Conservation (phyloP, 2,113 vertebrate species). For the Paraplagusia blochii region DNA sequence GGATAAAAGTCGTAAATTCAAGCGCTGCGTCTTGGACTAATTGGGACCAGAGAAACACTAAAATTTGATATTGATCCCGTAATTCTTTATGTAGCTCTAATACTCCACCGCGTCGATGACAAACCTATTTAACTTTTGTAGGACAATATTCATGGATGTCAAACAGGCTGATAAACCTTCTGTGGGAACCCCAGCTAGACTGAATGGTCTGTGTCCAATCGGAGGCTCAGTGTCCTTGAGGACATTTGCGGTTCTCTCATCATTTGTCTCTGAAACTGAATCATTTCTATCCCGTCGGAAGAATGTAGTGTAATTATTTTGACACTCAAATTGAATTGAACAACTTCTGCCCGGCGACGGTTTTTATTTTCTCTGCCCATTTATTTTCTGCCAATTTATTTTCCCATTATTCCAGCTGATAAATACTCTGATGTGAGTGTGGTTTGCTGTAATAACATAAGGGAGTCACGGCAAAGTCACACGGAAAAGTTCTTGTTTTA, state of each 20-base stretch:
- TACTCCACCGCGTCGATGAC: too few species aligned
- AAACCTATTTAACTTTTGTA: too few species aligned
- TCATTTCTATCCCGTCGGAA: constrained; percentile 20
- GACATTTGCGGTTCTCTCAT: background rate
- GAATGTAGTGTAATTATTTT: constrained; percentile 6
- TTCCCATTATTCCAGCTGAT: constrained; percentile 41
- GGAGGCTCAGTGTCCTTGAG: constrained; percentile 6
- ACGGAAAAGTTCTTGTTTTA: background rate
- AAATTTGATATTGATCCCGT: too few species aligned
- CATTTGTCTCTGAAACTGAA: constrained; percentile 17
- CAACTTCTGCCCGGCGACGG: constrained; percentile 15
- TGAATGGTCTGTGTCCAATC: background rate
- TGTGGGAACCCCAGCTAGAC: too few species aligned
- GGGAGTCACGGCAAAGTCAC: constrained; percentile 34
- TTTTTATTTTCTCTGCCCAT: constrained; percentile 22
- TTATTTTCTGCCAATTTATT: constrained; percentile 44
- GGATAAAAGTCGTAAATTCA: too few species aligned
- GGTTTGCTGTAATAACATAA: background rate
- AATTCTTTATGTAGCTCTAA: too few species aligned
- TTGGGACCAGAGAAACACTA: too few species aligned
- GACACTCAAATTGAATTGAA: constrained; percentile 43
- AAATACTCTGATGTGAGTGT: constrained; percentile 33
- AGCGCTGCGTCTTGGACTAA: too few species aligned
- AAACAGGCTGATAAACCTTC: too few species aligned
- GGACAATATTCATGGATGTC: too few species aligned